These are phyloP conservation scores for Leptarthrus brevirostris DNA, from an alignment of 2,888 invertebrate species.

Conservation along the genomic window DNA sequence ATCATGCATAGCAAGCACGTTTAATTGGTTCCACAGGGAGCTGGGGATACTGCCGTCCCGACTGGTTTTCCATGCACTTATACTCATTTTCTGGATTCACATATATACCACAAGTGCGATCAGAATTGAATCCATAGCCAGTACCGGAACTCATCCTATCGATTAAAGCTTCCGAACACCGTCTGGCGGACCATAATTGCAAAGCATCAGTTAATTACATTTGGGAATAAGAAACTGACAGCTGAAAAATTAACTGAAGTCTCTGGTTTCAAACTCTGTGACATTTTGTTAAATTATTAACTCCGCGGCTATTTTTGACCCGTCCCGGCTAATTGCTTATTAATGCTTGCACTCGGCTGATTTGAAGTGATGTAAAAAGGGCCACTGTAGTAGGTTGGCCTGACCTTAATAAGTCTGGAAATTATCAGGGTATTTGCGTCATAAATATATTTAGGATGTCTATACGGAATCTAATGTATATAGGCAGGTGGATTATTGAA, in stretches of 20 bases:
- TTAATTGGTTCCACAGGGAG: conserved; percentile 45
- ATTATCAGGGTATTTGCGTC: too few relatives aligned
- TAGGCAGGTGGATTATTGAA: too few relatives aligned
- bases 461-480: too few relatives aligned
- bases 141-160: neutral
- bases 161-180: neutral
- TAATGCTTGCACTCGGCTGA: too few relatives aligned
- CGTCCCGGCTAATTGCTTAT: too few relatives aligned
- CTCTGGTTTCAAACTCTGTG: conserved; percentile 5
- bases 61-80: neutral
- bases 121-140: conserved; percentile 16
- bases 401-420: too few relatives aligned
- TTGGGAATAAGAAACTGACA: conserved; percentile 48
- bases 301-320: neutral
- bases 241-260: conserved; percentile 39
- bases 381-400: too few relatives aligned
- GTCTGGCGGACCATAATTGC: conserved; percentile 21
- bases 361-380: too few relatives aligned
- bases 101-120: neutral
- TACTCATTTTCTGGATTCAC: neutral
- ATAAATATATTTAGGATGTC: too few relatives aligned
- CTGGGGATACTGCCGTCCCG: neutral
- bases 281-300: conserved; percentile 8
- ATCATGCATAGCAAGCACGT: conserved; percentile 34
- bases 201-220: conserved; percentile 43